Conservation (phyloP, 2,797 vertebrate genomes). For the Threskiornis aethiopicus region DNA sequence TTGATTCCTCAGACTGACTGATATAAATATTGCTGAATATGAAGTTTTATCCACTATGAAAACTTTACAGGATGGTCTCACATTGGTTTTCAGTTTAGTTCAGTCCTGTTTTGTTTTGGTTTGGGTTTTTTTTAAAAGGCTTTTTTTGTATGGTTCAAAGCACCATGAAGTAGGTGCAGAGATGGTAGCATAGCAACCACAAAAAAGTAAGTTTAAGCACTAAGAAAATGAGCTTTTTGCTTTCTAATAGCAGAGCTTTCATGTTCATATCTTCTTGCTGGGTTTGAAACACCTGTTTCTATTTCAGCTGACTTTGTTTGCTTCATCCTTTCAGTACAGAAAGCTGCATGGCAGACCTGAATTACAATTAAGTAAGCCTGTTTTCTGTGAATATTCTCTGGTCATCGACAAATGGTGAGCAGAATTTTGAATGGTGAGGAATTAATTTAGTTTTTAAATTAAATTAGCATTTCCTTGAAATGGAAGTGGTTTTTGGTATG, state of each 20-base stretch:
- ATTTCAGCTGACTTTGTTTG: constrained; percentile 8
- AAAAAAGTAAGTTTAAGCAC: constrained; percentile 42
- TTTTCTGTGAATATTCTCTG: not conserved
- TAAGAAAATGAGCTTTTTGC: constrained; percentile 41
- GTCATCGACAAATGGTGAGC: not conserved
- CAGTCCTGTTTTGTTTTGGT: not conserved
- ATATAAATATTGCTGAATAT: not conserved
- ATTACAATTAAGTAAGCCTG: not conserved
- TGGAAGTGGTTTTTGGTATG: not conserved
- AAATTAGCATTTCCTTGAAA: not conserved
- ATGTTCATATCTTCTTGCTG: constrained; percentile 20
- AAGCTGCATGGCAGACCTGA: not conserved
- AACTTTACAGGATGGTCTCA: not conserved
- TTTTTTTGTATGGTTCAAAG: not conserved
- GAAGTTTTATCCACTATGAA: not conserved
- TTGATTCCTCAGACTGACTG: not conserved
- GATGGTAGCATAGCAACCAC: constrained; percentile 32
- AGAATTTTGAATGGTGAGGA: not conserved
- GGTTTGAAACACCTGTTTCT: constrained; percentile 34
- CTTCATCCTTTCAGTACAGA: not conserved
- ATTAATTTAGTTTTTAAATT: not conserved
- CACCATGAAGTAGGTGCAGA: not conserved
- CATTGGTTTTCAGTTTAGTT: not conserved
- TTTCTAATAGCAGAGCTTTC: constrained; percentile 50
- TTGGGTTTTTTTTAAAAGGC: not conserved